Percentiles rank a stretch among this genome's conserved stretches.
These are phyloP conservation scores for Berghia stephanieae DNA, from an alignment of 1,140 invertebrate genomes.

Conservation along the genomic window DNA sequence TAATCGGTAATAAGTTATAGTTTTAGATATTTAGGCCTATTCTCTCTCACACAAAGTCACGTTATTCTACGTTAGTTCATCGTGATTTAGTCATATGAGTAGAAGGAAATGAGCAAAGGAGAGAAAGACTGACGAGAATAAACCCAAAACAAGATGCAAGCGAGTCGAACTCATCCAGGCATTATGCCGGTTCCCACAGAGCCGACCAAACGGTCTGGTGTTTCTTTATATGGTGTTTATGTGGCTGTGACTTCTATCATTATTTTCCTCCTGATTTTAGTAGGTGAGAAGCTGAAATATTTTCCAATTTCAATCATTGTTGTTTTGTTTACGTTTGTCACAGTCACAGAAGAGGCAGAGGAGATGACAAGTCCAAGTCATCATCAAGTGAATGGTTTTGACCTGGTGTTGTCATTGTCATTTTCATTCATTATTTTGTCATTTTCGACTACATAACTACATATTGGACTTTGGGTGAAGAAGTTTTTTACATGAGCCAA, in stretches of 20 bases:
- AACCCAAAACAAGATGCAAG: constrained; percentile 24
- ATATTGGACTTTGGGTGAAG: neutral
- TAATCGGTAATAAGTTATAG: too few species aligned
- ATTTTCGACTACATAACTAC: neutral
- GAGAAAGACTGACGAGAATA: neutral
- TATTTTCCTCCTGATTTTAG: constrained; percentile 20
- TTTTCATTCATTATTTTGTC: neutral
- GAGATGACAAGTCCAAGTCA: constrained; percentile 3
- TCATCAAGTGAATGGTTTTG: neutral
- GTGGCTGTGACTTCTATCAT: constrained; percentile 20
- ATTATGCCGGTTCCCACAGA: constrained; percentile 32
- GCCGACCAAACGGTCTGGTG: constrained; percentile 32
- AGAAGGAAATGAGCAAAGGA: neutral
- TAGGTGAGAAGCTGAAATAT: constrained; percentile 25
- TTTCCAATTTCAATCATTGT: neutral
- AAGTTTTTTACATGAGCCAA: too few species aligned
- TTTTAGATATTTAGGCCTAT: too few species aligned
- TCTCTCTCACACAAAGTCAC: neutral
- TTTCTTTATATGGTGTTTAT: constrained; percentile 27
- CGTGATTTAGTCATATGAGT: constrained; percentile 37
- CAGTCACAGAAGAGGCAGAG: neutral
- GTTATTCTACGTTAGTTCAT: constrained; percentile 11
- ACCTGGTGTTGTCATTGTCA: too few species aligned
- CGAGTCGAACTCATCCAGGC: constrained; percentile 24
- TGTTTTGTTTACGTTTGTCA: neutral